Conservation (phyloP, 1,140 invertebrate genomes). For the Proctacanthus coquilletti region DNA sequence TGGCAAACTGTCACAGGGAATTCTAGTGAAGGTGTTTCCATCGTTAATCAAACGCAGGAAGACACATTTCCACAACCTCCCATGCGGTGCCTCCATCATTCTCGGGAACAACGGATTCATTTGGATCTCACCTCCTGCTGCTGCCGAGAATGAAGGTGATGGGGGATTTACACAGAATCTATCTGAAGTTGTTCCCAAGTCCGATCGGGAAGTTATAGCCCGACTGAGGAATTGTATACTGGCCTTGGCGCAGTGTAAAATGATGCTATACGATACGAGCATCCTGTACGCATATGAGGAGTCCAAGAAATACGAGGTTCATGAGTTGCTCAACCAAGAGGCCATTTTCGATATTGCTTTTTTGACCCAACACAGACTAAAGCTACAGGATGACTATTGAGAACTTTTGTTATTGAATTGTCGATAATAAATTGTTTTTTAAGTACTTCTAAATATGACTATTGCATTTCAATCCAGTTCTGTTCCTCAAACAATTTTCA, state of each 20-base stretch:
- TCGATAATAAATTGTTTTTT: background rate
- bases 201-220: slow-evolving; percentile 68
- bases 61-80: slow-evolving; percentile 89
- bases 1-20: slow-evolving; percentile 83
- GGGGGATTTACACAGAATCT: slow-evolving; percentile 71
- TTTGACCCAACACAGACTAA: slow-evolving; percentile 47
- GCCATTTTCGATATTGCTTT: slow-evolving; percentile 62
- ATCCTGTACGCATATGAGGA: slow-evolving; percentile 84
- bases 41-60: slow-evolving; percentile 88
- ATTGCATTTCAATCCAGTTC: too few relatives aligned
- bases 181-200: slow-evolving; percentile 46
- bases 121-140: slow-evolving; percentile 70
- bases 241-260: slow-evolving; percentile 65
- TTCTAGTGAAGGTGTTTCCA: slow-evolving; percentile 80
- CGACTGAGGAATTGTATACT: slow-evolving; percentile 80
- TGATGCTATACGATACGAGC: slow-evolving; percentile 85
- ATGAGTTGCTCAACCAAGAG: slow-evolving; percentile 66
- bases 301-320: slow-evolving; percentile 64
- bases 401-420: background rate
- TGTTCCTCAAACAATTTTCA: too few relatives aligned
- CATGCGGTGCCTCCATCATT: slow-evolving; percentile 80
- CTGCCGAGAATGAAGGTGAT: slow-evolving; percentile 46
- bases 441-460: background rate
- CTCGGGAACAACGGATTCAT: slow-evolving; percentile 95
- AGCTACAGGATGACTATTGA: slow-evolving; percentile 13